Evolutionary conservation across 2,113 vertebrate species (phyloP).

Genomic region (Probosciger aterrimus): DNA sequence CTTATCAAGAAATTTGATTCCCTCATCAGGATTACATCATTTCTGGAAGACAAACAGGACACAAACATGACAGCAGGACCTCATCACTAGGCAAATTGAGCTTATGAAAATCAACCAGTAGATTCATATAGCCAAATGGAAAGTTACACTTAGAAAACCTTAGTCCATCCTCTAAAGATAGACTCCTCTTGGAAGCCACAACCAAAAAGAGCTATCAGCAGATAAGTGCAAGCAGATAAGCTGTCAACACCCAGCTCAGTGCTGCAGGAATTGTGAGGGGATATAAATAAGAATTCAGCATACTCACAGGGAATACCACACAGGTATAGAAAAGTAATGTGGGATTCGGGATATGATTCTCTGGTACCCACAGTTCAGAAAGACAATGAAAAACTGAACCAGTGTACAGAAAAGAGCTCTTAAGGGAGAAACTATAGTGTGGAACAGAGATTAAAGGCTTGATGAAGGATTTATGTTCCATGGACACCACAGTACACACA

Average conservation of each 20-base stretch:
- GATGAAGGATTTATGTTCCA: neutral
- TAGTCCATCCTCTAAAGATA: neutral
- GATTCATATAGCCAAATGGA: neutral
- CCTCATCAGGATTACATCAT: neutral
- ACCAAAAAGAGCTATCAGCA: neutral
- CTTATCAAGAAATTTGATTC: neutral
- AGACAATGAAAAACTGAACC: neutral
- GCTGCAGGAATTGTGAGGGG: neutral
- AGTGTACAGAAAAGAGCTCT: neutral
- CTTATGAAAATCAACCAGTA: neutral
- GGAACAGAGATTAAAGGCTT: neutral
- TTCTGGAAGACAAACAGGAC: neutral
- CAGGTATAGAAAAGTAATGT: neutral
- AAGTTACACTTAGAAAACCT: neutral
- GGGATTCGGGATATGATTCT: neutral
- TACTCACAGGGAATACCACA: neutral
- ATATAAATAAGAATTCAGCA: neutral
- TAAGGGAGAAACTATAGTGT: neutral
- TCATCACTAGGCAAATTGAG: neutral
- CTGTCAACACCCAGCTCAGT: neutral
- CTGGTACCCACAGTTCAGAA: neutral
- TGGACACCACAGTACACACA: neutral
- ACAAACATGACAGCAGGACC: neutral
- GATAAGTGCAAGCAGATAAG: neutral
- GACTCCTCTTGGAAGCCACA: neutral